Percentiles rank a stretch among this genome's conserved stretches.
Conservation (phyloP, 2,888 invertebrate species). For the Drosophila bunnanda region DNA sequence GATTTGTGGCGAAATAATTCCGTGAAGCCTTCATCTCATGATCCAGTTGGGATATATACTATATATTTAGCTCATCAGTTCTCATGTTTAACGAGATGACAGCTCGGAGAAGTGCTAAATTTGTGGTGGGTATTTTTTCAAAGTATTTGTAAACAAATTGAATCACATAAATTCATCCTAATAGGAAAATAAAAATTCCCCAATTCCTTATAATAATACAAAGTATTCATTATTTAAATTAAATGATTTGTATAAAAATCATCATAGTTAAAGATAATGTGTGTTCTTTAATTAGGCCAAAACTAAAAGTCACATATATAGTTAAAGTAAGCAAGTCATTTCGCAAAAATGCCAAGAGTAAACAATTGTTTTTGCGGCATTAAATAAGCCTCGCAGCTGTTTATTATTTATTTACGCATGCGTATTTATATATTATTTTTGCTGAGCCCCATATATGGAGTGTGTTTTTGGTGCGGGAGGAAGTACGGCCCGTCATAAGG, state of each 20-base stretch:
- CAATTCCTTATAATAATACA: background rate
- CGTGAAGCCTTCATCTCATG: conserved; percentile 25
- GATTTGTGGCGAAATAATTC: conserved; percentile 51
- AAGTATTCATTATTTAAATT: background rate
- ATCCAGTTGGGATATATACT: conserved; percentile 30
- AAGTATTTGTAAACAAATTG: background rate
- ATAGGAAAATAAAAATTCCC: background rate
- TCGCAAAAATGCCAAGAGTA: conserved; percentile 25
- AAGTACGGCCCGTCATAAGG: conserved; percentile 35
- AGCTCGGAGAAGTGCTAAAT: conserved; percentile 10
- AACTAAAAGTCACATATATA: conserved; percentile 14
- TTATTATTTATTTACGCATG: conserved; percentile 45
- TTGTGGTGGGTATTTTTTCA: background rate
- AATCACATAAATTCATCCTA: background rate
- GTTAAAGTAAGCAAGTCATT: conserved; percentile 15
- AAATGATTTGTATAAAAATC: background rate
- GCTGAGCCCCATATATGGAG: conserved; percentile 30
- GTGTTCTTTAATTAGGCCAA: background rate
- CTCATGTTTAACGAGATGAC: conserved; percentile 15
- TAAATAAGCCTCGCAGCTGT: conserved; percentile 38
- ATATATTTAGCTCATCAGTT: conserved; percentile 10
- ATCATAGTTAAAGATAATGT: background rate
- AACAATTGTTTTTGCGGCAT: conserved; percentile 18
- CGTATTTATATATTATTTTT: conserved; percentile 12
- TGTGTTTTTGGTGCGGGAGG: conserved; percentile 15